Percentiles rank a stretch among this genome's conserved stretches.
These are phyloP conservation scores for Caenorhabditis latens DNA, from an alignment of 1,140 invertebrate genomes.

Conservation along the genomic window DNA sequence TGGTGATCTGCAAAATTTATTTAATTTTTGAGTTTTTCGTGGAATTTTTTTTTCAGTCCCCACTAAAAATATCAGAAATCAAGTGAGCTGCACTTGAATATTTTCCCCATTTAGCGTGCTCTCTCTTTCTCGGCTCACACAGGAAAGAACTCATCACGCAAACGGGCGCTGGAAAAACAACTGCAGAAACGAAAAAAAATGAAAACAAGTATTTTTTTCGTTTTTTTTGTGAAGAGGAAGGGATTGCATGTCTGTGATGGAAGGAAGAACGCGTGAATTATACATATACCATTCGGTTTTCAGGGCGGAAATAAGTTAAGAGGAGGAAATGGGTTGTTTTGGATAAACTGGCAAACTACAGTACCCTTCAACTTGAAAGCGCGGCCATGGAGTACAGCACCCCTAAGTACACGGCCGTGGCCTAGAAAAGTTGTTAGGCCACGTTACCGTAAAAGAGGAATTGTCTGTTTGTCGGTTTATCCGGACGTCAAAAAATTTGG, in stretches of 20 bases:
- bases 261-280: conserved; percentile 32
- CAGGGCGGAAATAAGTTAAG: neutral
- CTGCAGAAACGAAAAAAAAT: neutral
- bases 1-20: conserved; percentile 73
- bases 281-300: neutral
- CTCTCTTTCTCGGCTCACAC: too few relatives aligned
- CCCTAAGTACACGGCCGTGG: too few relatives aligned
- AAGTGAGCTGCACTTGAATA: too few relatives aligned
- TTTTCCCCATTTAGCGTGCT: neutral
- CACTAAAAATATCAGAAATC: too few relatives aligned
- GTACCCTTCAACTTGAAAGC: too few relatives aligned
- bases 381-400: too few relatives aligned
- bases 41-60: neutral
- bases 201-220: neutral
- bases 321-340: neutral
- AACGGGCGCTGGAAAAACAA: neutral
- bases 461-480: too few relatives aligned
- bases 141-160: too few relatives aligned
- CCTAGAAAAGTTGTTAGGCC: too few relatives aligned
- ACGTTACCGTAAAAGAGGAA: too few relatives aligned
- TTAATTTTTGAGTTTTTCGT: conserved; percentile 60
- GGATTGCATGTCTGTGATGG: conserved; percentile 25
- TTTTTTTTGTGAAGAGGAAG: neutral
- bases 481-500: too few relatives aligned
- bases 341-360: too few relatives aligned